Evolutionary conservation across 1,140 invertebrate species (phyloP), one percentile per base, ranked within the genome.

Genomic region (Steinernema khuongi): DNA sequence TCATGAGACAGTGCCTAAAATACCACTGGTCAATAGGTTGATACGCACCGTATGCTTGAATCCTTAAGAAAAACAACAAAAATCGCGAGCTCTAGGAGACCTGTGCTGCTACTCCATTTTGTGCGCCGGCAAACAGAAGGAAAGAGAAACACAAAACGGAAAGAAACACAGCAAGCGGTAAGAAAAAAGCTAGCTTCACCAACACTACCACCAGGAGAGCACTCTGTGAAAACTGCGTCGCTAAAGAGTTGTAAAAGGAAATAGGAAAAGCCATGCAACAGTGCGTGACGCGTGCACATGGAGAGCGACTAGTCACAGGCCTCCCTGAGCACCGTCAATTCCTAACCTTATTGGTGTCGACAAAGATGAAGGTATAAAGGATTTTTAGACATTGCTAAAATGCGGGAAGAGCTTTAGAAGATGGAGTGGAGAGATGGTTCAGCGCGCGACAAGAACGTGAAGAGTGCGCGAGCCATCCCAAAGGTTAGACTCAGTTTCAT

Each of bases 1-100:
- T 33, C 43, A 4, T 80, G 32, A 14, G 78, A 68, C 1, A 80
- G 50, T 30, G 79, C 32, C 80, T 82, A 22, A 74, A 80, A 77
- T 36, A 1, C 26, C 1, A 14, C 1, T 67, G 31, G n/a, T 1
- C 14, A 60, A 28, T 60, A 66, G 4, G 0, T 11, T 11, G 7
- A 50, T 71, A n/a, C n/a, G 36, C 17, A 18, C n/a, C 36, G n/a
- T 11, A n/a, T 41, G 36, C 7, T 41, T 41, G n/a, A 41, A 41
- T 41, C 36, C 36, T 22, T n/a, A 41, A 41, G n/a, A 41, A 41
- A 60, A 60, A 26, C 14, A 14, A 60, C 7, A 60, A 4, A 60
- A 26, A 17, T 4, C 4, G 11, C 11, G 50, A 7, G 50, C 50
- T 22, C 50, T 60, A 17, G 22, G 50, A 26, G 50, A 60, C 50